Evolutionary conservation across 1,140 invertebrate genomes (phyloP), one percentile per base, ranked within the genome.

Genomic region (Hylaeus volcanicus): DNA sequence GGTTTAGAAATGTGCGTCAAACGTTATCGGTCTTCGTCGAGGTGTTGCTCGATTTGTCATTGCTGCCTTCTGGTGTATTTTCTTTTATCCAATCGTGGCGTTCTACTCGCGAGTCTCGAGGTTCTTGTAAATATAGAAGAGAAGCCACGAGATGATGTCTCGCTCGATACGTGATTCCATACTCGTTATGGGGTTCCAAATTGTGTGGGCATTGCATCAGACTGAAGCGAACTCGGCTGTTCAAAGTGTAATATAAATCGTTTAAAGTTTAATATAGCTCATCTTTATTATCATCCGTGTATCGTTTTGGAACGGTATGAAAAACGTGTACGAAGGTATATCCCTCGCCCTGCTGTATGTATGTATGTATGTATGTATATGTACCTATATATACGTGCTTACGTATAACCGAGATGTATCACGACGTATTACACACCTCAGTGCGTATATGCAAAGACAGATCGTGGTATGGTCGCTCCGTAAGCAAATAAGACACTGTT

Each of bases 171-270:
- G 71, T 65, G 72, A 65, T 74, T 72, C 71, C 69, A 15, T 55
- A 60, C 58, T 43, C 14, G 41, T 56, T 78, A 73, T 53, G 74
- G 66, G 74, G 79, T 68, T 78, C 48, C n/a, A 81, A 86, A 3
- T 45, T 79, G 80, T 77, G 83, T 26, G 85, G 85, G 82, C 84
- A 88, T 88, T 87, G 86, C 81, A 78, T 84, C 86, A 86, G 86
- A 86, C 84, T 89, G 87, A 91, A 79, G 84, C 82, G 88, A 85
- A 88, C 85, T 89, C 82, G 83, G 80, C 85, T 91, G 89, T 92
- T 90, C 82, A 91, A 91, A 90, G 89, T 92, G 92, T 93, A 90
- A 91, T 88, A 92, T 89, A 89, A 82, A 86, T 88, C 55, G 71
- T 86, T 78, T 61, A 72, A 74, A 73, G 37, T 64, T 70, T 86